Percentiles rank a stretch among this genome's conserved stretches.
Evolutionary conservation across 2,888 invertebrate species (phyloP).

Genomic region (Morinoia aosen): DNA sequence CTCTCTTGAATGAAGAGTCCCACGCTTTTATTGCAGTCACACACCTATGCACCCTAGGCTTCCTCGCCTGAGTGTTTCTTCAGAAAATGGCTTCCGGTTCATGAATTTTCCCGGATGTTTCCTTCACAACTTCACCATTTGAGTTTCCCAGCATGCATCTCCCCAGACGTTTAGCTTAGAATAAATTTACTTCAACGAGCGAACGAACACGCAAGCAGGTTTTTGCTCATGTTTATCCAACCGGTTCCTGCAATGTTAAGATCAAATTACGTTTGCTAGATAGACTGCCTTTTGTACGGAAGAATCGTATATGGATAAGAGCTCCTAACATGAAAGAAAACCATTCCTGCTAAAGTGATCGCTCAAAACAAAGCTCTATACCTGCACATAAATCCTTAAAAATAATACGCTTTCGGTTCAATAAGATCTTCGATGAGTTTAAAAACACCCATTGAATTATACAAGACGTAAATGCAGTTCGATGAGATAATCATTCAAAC

Average conservation of each 20-base stretch:
- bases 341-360: too few relatives aligned
- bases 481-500: too few relatives aligned
- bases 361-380: too few relatives aligned
- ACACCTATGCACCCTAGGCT: neutral
- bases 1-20: neutral
- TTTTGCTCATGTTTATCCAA: neutral
- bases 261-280: too few relatives aligned
- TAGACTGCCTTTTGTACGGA: too few relatives aligned
- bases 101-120: constrained; percentile 36
- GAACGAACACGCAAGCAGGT: neutral
- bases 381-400: too few relatives aligned
- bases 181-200: neutral
- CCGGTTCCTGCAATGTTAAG: neutral
- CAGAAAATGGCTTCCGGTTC: constrained; percentile 5
- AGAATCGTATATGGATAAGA: too few relatives aligned
- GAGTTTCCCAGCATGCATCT: neutral
- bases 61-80: neutral
- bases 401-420: too few relatives aligned
- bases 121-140: neutral
- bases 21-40: neutral
- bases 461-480: too few relatives aligned
- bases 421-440: too few relatives aligned
- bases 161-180: neutral
- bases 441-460: too few relatives aligned
- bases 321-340: too few relatives aligned